Base-by-base conservation (phyloP, 53 echinoderm and acorn worm genomes). In the Astropecten irregularis region DNA sequence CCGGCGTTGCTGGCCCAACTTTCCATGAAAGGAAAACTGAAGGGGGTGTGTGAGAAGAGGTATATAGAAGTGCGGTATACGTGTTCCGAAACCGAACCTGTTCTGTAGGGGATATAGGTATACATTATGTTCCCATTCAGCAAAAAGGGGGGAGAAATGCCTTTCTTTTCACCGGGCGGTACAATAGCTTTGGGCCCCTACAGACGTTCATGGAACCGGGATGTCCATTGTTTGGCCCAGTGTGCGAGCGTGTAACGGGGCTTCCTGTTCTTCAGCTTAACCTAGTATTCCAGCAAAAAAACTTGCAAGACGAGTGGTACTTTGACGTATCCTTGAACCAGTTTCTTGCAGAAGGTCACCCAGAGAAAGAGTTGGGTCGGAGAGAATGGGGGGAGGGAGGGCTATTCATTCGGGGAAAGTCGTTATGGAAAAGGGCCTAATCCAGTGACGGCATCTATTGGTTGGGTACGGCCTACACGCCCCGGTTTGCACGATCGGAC, bases 271-370 rank as follows among this genome's bases (percentile, higher is more conserved):
- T 50, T 38, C 55, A 34, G 74, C 55, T 74, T 74, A 74, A 74
- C 74, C 74, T 39, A 74, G 20, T 55, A 57, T 73, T 74, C 35
- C 74, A 14, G 2, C 37, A 39, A 37, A 71, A 25, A 31, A 57
- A 74, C 33, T 50, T 57, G 55, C 74, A 74, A 54, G 73, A 73
- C 20, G 73, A 35, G 73, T 73, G 53, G 34, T 11, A 40, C 37
- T 31, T 57, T 8, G 9, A 38, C 55, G 56, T 74, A 74, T 74
- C 74, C 74, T 74, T 74, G 74, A 74, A 74, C 74, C 26, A 74
- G 74, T 74, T 74, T 74, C 57, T 74, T 57, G 74, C 23, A 57
- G 74, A 74, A 74, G 74, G 74, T 74, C 74, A 74, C 9, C 71
- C 28, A 34, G 52, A 71, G 49, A 71, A 71, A 50, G 35, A 8